phyloP scores from a whole-genome alignment of 2,797 vertebrate species.

The Enteromius paludinosus region DNA sequence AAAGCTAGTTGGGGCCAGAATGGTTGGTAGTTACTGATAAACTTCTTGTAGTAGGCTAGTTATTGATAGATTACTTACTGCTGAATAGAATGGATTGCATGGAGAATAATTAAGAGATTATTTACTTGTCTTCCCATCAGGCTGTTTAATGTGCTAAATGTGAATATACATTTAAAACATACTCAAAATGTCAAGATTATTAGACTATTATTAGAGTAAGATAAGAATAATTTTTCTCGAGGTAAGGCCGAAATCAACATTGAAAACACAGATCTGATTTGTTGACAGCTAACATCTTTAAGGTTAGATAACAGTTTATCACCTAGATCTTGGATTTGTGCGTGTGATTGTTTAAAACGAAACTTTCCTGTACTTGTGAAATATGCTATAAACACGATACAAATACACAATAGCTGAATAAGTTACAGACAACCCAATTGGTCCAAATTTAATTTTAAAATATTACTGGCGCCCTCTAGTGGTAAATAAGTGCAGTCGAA shows the following conservation, averaged over 20 bases:
- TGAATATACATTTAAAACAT: neutral
- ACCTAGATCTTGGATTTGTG: neutral
- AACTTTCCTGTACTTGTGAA: neutral
- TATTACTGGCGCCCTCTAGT: constrained; percentile 42
- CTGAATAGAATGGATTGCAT: neutral
- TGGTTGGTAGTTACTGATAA: neutral
- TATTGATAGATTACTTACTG: neutral
- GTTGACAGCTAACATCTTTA: neutral
- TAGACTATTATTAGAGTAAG: neutral
- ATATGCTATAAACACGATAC: too few relatives aligned
- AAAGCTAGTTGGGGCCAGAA: neutral
- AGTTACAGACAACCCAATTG: too few relatives aligned
- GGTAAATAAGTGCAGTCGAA: neutral
- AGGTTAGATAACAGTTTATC: neutral
- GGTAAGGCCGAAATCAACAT: neutral
- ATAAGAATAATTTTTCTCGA: neutral
- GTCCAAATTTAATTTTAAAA: neutral
- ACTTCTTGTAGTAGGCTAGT: too few relatives aligned
- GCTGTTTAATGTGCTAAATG: neutral
- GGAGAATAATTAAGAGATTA: neutral
- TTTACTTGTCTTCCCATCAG: neutral
- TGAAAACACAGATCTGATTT: neutral
- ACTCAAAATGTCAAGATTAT: neutral
- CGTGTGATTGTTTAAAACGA: neutral
- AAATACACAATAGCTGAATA: too few relatives aligned